A percentile compares a stretch with the other conserved stretches of the same genome.
Conservation (phyloP, 2,888 invertebrate genomes). For the Dioctria linearis region DNA sequence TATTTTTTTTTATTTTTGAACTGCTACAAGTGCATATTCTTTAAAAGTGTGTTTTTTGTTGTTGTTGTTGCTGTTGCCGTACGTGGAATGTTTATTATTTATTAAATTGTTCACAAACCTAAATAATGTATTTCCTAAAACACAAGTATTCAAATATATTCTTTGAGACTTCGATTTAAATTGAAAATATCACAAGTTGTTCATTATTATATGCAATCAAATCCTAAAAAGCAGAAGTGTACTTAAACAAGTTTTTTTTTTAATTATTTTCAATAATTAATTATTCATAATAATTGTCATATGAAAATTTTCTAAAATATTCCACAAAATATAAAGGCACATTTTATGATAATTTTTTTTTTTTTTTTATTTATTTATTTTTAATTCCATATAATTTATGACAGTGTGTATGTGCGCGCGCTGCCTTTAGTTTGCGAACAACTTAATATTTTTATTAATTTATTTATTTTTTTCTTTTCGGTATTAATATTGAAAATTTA, state of each 20-base stretch:
- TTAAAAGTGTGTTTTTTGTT: conserved; percentile 22
- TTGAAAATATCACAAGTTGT: conserved; percentile 38
- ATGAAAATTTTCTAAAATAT: conserved; percentile 3
- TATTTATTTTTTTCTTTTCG: too few species aligned
- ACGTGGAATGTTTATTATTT: background rate
- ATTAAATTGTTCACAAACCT: conserved; percentile 46
- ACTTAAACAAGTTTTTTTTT: background rate
- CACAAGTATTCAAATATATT: conserved; percentile 14
- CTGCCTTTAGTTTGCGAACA: conserved; percentile 26
- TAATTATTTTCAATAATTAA: conserved; percentile 6
- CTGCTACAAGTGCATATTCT: conserved; percentile 45
- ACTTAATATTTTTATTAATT: conserved; percentile 11
- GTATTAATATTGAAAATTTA: background rate
- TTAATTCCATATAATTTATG: background rate
- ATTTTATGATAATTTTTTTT: conserved; percentile 28
- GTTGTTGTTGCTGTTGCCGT: background rate
- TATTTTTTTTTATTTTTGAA: conserved; percentile 1
- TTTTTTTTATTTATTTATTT: too few species aligned
- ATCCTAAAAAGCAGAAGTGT: conserved; percentile 20
- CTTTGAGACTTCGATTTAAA: background rate
- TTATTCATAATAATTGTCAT: too few species aligned
- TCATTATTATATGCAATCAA: conserved; percentile 10
- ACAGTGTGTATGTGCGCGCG: conserved; percentile 6
- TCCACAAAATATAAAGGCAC: conserved; percentile 44
- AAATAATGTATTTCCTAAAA: background rate